Base-by-base conservation (phyloP, 2,113 vertebrate genomes). In the Melierax canorus region DNA sequence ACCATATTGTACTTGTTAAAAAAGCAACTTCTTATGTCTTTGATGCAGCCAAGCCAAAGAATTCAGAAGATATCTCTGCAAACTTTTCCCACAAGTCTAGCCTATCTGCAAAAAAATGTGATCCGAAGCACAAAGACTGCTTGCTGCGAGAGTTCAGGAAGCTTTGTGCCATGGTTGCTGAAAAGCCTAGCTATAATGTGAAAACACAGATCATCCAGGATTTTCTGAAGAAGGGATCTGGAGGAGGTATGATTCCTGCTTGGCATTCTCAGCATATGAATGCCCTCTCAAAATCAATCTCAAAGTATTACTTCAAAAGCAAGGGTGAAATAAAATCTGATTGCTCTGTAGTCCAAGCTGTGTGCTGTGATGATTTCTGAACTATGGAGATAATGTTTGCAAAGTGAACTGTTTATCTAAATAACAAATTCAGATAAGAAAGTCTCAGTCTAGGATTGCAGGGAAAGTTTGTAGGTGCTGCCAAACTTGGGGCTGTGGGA, bases 131-230 rank as follows among this genome's bases (percentile, higher is more conserved):
- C 97, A 99, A 99, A 74, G 99, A 99, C 97, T 99, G 99, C 86
- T 98, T 99, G 86, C 93, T 99, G 56, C 97, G 99, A 3, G 99
- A 99, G 90, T 99, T 99, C 90, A 98, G 99, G 41, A 99, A 99
- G 95, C 97, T 99, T 21, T 99, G 99, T 2, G 99, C 98, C 64
- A 98, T 95, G 97, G 99, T 99, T 75, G 99, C 99, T 0, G 99
- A 99, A 12, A 98, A 99, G 90, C 98, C 98, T 15, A 99, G 99
- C 97, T 99, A 99, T 97, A 99, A 99, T 2, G 94, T 97, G 13
- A 99, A 99, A 97, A 99, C 99, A 0, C 99, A 99, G 98, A 99
- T 99, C 86, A 99, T 99, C 86, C 99, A 99, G 83, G 98, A 99
- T 94, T 99, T 99, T 83, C 97, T 99, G 46, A 98, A 71, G 95